A percentile compares a stretch with the other conserved stretches of the same genome.
These are phyloP conservation scores for Trissolcus brochymenae DNA, from an alignment of 2,888 invertebrate genomes.

Conservation along the genomic window DNA sequence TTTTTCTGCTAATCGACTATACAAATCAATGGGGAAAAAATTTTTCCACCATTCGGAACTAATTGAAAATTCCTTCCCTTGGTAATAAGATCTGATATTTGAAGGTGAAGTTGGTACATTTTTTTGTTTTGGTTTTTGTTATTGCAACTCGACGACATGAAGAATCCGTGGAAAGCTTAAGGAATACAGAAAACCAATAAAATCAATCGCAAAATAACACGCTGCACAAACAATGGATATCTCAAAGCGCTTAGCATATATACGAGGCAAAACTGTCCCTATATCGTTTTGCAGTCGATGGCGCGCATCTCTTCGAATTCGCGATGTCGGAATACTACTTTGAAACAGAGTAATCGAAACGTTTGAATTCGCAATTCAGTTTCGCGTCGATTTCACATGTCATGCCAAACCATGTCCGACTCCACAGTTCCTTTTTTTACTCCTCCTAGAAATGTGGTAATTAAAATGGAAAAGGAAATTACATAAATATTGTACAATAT, in stretches of 20 bases:
- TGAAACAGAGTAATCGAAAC: constrained; percentile 55
- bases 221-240: constrained; percentile 64
- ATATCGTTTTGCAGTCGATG: constrained; percentile 56
- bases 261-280: constrained; percentile 68
- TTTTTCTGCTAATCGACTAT: too few species aligned
- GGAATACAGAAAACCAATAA: constrained; percentile 65
- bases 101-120: too few species aligned
- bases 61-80: too few species aligned
- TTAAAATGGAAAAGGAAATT: too few species aligned
- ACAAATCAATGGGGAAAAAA: too few species aligned
- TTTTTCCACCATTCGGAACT: too few species aligned
- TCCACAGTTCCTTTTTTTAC: constrained; percentile 6
- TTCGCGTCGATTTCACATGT: constrained; percentile 55
- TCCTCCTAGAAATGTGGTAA: background rate
- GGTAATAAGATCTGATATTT: too few species aligned
- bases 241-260: constrained; percentile 71
- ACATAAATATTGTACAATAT: too few species aligned
- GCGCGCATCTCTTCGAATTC: constrained; percentile 48
- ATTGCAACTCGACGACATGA: constrained; percentile 41
- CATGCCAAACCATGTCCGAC: constrained; percentile 40
- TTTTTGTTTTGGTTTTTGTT: too few species aligned
- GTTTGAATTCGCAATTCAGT: constrained; percentile 56
- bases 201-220: constrained; percentile 66
- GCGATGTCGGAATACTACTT: constrained; percentile 51
- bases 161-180: constrained; percentile 57